Percentiles rank a stretch among this genome's conserved stretches.
These are phyloP conservation scores for Scaptomyza polygonia DNA, from an alignment of 2,888 invertebrate species.

Conservation along the genomic window DNA sequence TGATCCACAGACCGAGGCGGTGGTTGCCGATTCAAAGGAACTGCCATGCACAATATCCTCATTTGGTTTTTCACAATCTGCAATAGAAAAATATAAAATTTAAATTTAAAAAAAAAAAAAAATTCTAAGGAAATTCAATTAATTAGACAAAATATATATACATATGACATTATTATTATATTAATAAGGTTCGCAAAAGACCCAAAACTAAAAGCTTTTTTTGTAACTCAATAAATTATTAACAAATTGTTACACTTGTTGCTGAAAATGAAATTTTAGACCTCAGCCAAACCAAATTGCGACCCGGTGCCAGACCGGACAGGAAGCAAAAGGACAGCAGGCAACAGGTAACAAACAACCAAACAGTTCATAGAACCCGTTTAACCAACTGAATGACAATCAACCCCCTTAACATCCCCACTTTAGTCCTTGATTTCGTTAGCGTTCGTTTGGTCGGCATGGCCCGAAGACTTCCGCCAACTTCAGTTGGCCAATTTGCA, in stretches of 20 bases:
- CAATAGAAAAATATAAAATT: not conserved
- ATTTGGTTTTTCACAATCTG: slow-evolving; percentile 81
- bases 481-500: slow-evolving; percentile 48
- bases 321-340: slow-evolving; percentile 40
- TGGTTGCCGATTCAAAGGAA: slow-evolving; percentile 77
- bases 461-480: slow-evolving; percentile 68
- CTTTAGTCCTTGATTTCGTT: slow-evolving; percentile 67
- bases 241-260: slow-evolving; percentile 33
- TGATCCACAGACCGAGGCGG: slow-evolving; percentile 81
- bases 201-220: slow-evolving; percentile 65
- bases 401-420: not conserved
- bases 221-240: slow-evolving; percentile 65
- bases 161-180: slow-evolving; percentile 27
- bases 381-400: slow-evolving; percentile 7
- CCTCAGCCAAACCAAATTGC: slow-evolving; percentile 54
- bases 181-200: slow-evolving; percentile 31
- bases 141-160: slow-evolving; percentile 32
- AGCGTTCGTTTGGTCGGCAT: slow-evolving; percentile 39
- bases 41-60: slow-evolving; percentile 79
- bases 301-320: slow-evolving; percentile 32
- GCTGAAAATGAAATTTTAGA: too few relatives aligned
- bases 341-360: slow-evolving; percentile 12
- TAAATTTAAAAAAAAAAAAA: not conserved
- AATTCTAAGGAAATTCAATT: slow-evolving; percentile 42
- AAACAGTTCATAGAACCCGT: slow-evolving; percentile 42